Evolutionary conservation across 53 echinoderm and acorn worm species (phyloP), one percentile per base, ranked within the genome.

Genomic region (Apostichopus leukothele): DNA sequence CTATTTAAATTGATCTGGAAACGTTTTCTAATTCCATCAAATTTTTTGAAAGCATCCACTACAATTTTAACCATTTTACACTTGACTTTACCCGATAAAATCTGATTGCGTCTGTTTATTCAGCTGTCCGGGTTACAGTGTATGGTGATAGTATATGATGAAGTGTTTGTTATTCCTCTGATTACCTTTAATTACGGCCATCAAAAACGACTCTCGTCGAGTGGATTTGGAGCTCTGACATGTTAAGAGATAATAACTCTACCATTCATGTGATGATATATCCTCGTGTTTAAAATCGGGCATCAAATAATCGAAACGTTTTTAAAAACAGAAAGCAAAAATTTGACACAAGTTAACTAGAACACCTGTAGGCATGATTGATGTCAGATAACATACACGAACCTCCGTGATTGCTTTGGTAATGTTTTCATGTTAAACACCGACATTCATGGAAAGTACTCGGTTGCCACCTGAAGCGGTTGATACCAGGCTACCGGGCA

Each of bases 381-480:
- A 71, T 71, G 71, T 71, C n/a, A n/a, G 18, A 71, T 71, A 71
- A 19, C 16, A 7, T 71, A 71, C 71, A 71, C 71, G 71, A 71
- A 71, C 71, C 71, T 4, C 18, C 71, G 18, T 71, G 71, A 71
- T 71, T 71, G 71, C 71, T 71, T 71, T 71, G 71, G 71, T 71
- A 71, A 71, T 71, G 71, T 71, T 71, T 71, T 71, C 71, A 71
- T 71, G 71, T 71, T 71, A 71, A 71, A 71, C 71, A 71, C 20
- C 14, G 71, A 18, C 71, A 71, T 71, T 71, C 71, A 19, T 71
- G 71, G 71, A 71, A 71, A 71, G 71, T 71, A 71, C 71, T 71
- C 18, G 3, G 5, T 19, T n/a, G 71, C 71, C n/a, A 71, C 20
- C 71, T 71, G 71, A 71, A 71, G 71, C 71, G 71, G 71, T 18